Evolutionary conservation across 2,113 vertebrate species (phyloP).

Genomic region (Podarcis raffonei): DNA sequence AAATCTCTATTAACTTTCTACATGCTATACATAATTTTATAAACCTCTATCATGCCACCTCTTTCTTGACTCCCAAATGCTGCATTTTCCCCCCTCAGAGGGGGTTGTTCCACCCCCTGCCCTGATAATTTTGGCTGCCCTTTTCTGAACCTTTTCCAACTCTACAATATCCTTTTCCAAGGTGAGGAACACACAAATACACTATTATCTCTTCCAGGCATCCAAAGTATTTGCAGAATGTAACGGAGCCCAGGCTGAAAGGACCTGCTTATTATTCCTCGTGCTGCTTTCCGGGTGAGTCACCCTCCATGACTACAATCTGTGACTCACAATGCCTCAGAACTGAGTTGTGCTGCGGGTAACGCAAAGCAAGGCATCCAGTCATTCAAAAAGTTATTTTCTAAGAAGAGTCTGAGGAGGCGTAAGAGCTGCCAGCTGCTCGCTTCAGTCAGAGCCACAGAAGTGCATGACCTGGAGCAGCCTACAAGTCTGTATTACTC

Average conservation of each 20-base stretch:
- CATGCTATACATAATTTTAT: no score
- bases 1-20: no score
- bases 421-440: conserved; percentile 16
- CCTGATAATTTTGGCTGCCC: no score
- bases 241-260: conserved; percentile 50
- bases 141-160: background rate
- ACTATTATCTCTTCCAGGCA: conserved; percentile 11
- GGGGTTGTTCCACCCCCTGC: no score
- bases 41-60: no score
- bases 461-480: background rate
- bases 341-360: conserved; percentile 12
- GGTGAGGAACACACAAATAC: background rate
- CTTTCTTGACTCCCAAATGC: no score
- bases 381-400: conserved; percentile 9
- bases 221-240: conserved; percentile 43
- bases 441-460: conserved; percentile 18
- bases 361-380: conserved; percentile 34
- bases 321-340: conserved; percentile 60
- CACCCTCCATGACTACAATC: conserved; percentile 48
- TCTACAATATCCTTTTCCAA: background rate
- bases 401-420: conserved; percentile 21
- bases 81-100: no score
- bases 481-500: background rate
- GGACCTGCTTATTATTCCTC: conserved; percentile 50
- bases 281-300: conserved; percentile 55